Evolutionary conservation across 2,888 invertebrate species (phyloP).

Genomic region (Epinotia ramella): DNA sequence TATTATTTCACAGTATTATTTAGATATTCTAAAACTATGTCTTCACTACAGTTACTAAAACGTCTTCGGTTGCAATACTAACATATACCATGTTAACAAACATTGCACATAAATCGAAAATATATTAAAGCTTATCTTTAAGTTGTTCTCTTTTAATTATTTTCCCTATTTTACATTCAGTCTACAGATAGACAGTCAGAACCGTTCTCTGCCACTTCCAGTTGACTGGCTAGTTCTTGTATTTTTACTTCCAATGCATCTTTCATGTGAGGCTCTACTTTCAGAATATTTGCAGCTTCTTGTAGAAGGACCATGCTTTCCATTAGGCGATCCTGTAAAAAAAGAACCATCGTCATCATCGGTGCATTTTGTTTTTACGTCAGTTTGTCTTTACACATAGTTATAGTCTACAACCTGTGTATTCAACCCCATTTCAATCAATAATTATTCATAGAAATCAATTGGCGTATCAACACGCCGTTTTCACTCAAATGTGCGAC

Average conservation of each 20-base stretch:
- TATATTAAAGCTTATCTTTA: conserved; percentile 11
- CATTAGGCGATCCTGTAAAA: conserved; percentile 81
- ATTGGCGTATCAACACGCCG: too few species aligned
- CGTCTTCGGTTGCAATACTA: background rate
- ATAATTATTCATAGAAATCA: too few species aligned
- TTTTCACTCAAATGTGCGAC: too few species aligned
- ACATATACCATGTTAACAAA: conserved; percentile 5
- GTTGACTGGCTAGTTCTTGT: conserved; percentile 66
- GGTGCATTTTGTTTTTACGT: background rate
- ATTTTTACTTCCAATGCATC: conserved; percentile 80
- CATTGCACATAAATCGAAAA: background rate
- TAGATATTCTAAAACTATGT: background rate
- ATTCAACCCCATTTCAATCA: too few species aligned
- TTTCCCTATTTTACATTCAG: conserved; percentile 19
- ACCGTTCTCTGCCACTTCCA: conserved; percentile 61
- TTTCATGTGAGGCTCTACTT: conserved; percentile 86
- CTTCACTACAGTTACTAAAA: background rate
- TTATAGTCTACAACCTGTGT: too few species aligned
- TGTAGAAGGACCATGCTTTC: conserved; percentile 84
- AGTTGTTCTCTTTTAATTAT: background rate
- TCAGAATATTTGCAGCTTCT: conserved; percentile 86
- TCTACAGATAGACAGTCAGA: conserved; percentile 48
- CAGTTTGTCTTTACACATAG: background rate
- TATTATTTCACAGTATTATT: too few species aligned
- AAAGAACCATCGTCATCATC: background rate